These are phyloP conservation scores for Vespertilio murinus DNA, from an alignment of 2,797 vertebrate species.

Conservation along the genomic window DNA sequence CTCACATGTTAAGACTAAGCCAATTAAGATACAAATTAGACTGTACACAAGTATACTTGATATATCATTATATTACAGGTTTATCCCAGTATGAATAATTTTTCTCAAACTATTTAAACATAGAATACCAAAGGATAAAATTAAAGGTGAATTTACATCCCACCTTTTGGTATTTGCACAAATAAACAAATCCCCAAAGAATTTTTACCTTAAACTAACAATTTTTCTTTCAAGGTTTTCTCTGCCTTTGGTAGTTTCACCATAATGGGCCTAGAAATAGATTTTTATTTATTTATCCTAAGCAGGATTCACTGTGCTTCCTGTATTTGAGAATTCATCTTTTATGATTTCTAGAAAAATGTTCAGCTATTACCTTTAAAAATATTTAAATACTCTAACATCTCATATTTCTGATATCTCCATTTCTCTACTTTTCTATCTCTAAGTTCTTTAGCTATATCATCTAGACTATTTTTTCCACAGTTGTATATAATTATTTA, in stretches of 20 bases:
- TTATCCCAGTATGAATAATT: neutral
- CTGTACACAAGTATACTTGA: neutral
- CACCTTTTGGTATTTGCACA: neutral
- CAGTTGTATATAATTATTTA: neutral
- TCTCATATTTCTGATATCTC: neutral
- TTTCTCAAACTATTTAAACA: neutral
- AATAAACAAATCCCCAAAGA: neutral
- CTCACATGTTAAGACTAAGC: neutral
- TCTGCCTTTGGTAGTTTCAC: neutral
- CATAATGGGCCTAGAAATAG: neutral
- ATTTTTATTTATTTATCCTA: neutral
- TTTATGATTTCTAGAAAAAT: neutral
- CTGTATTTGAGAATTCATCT: neutral
- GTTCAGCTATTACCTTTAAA: neutral
- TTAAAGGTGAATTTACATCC: neutral
- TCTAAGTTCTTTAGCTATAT: neutral
- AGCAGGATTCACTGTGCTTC: neutral
- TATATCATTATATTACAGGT: neutral
- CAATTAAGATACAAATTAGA: neutral
- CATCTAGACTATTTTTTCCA: neutral
- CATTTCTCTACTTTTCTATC: neutral
- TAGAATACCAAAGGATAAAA: neutral
- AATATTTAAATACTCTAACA: neutral
- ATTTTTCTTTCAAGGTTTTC: neutral
- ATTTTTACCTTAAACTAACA: neutral